Conservation (phyloP, 1,140 invertebrate genomes). For the Chrysopa pallens region DNA sequence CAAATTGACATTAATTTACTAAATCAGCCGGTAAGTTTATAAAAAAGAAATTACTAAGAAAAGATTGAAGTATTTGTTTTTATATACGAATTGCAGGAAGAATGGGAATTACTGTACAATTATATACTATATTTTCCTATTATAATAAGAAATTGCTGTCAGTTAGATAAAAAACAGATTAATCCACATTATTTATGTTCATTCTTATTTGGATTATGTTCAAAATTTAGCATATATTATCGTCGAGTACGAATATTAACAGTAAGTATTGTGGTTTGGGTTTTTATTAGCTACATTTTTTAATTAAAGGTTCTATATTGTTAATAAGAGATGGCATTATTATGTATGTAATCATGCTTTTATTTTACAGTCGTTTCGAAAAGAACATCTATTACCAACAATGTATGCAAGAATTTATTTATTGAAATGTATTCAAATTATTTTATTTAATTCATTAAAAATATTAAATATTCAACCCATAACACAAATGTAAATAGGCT, state of each 20-base stretch:
- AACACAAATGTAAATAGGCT: conserved; percentile 33
- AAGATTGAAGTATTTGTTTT: conserved; percentile 3
- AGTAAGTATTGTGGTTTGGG: conserved; percentile 23
- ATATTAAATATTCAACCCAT: conserved; percentile 44
- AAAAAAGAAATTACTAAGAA: too few species aligned
- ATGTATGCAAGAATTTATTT: conserved; percentile 47
- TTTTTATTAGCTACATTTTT: too few species aligned
- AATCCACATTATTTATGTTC: conserved; percentile 40
- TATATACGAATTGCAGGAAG: conserved; percentile 30
- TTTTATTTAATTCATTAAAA: conserved; percentile 36
- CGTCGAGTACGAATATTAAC: conserved; percentile 41
- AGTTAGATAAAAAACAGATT: conserved; percentile 24
- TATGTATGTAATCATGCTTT: too few species aligned
- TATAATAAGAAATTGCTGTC: conserved; percentile 30
- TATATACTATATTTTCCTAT: conserved; percentile 41
- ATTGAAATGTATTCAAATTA: conserved; percentile 36
- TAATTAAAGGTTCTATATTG: too few species aligned
- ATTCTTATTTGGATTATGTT: conserved; percentile 39
- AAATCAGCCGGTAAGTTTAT: conserved; percentile 33
- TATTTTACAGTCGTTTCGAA: conserved; percentile 2
- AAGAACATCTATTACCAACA: conserved; percentile 37
- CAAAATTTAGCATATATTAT: conserved; percentile 51
- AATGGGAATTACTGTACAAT: conserved; percentile 49
- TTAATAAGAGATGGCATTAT: too few species aligned
- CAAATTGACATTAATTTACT: conserved; percentile 37